A percentile compares a stretch with the other conserved stretches of the same genome.
Evolutionary conservation across 2,888 invertebrate species (phyloP).

Genomic region (Drosophila infuscata): DNA sequence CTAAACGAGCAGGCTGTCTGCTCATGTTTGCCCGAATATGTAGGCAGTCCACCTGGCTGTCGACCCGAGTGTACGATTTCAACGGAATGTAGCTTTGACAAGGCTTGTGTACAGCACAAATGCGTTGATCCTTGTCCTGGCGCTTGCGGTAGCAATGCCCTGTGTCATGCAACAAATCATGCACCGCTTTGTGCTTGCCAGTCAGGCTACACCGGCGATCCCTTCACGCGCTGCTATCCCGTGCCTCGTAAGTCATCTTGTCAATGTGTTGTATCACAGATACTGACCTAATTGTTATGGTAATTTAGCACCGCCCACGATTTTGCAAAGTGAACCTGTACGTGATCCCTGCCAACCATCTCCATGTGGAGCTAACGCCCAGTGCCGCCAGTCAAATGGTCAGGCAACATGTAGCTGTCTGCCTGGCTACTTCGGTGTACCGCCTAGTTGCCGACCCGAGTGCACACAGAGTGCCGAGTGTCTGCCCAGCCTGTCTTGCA

Average conservation of each 20-base stretch:
- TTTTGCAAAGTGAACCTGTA: conserved; percentile 67
- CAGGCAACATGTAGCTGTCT: conserved; percentile 89
- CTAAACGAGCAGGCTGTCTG: conserved; percentile 89
- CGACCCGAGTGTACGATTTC: conserved; percentile 89
- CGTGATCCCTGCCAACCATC: conserved; percentile 88
- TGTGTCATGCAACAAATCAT: conserved; percentile 90
- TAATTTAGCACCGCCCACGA: conserved; percentile 73
- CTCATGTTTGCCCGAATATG: conserved; percentile 88
- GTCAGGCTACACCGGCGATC: conserved; percentile 89
- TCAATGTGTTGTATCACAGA: conserved; percentile 61
- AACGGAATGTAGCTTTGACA: conserved; percentile 88
- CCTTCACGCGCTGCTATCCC: conserved; percentile 87
- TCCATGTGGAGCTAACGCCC: conserved; percentile 89
- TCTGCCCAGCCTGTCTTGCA: conserved; percentile 90
- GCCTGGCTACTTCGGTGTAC: conserved; percentile 89
- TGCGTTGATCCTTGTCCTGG: conserved; percentile 90
- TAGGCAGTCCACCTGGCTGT: conserved; percentile 91
- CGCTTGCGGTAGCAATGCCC: conserved; percentile 88
- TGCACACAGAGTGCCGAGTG: conserved; percentile 91
- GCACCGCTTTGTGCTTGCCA: conserved; percentile 89
- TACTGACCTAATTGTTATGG: conserved; percentile 14
- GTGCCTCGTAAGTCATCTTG: conserved; percentile 85
- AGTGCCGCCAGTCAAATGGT: conserved; percentile 87
- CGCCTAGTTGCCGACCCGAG: conserved; percentile 90
- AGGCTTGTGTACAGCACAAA: conserved; percentile 89